These are phyloP conservation scores for Meles meles DNA, from an alignment of 2,113 vertebrate genomes.

Conservation along the genomic window DNA sequence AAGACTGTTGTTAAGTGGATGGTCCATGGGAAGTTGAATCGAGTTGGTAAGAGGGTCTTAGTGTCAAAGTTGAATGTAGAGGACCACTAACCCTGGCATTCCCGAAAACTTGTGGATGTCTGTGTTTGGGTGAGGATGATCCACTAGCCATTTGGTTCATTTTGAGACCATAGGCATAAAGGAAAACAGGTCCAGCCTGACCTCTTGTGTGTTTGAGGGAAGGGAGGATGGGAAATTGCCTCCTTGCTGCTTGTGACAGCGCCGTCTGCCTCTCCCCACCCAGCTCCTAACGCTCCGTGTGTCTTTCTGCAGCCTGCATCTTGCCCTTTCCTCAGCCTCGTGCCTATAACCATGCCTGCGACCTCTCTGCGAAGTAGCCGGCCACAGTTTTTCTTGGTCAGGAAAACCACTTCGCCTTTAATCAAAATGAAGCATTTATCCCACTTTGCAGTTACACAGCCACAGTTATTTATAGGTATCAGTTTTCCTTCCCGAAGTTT, in stretches of 20 bases:
- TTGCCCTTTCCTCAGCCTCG: neutral
- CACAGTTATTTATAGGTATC: constrained; percentile 48
- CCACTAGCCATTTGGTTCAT: neutral
- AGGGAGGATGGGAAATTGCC: neutral
- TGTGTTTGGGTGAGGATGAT: neutral
- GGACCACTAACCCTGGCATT: neutral
- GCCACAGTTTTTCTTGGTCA: constrained; percentile 25
- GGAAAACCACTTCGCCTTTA: constrained; percentile 28
- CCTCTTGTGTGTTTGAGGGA: neutral
- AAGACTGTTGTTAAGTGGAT: neutral
- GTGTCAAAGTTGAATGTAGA: neutral
- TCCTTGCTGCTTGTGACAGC: neutral
- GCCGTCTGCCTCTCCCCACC: neutral
- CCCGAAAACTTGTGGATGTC: neutral
- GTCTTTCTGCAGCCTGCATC: neutral
- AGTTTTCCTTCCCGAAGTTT: constrained; percentile 45
- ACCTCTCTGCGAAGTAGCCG: neutral
- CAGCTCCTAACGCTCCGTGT: neutral
- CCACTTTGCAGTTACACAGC: neutral
- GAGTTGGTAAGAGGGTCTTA: neutral
- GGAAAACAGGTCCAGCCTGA: neutral
- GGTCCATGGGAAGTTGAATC: neutral
- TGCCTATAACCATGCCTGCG: neutral
- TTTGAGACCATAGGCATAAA: neutral
- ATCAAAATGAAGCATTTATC: neutral